These are phyloP conservation scores for Manis javanica DNA, from an alignment of 2,797 vertebrate species.

Conservation along the genomic window DNA sequence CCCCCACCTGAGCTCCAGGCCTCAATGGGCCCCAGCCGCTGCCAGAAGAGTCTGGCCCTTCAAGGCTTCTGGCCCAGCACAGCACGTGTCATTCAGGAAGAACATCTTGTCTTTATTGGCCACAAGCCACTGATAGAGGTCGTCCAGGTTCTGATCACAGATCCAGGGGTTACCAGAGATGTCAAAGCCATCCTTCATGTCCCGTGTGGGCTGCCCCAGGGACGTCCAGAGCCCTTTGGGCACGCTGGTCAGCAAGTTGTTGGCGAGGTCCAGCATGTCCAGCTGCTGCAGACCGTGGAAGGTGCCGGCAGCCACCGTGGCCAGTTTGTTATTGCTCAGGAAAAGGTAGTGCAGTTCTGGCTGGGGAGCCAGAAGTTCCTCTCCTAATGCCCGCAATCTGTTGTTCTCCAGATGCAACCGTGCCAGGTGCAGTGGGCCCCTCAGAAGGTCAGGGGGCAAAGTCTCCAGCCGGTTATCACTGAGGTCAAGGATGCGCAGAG, in stretches of 20 bases:
- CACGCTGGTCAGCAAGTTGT: constrained; percentile 68
- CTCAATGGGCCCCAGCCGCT: background rate
- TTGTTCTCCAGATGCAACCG: constrained; percentile 76
- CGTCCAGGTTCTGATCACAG: constrained; percentile 54
- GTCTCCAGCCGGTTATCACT: constrained; percentile 72
- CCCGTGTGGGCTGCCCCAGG: background rate
- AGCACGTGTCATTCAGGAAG: background rate
- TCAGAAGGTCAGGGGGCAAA: constrained; percentile 61
- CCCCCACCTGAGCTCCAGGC: background rate
- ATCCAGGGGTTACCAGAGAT: constrained; percentile 84
- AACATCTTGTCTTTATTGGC: background rate
- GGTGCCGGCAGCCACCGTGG: accelerated
- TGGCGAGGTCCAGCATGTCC: constrained; percentile 79
- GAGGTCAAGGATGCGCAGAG: constrained; percentile 73
- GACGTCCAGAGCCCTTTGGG: constrained; percentile 54
- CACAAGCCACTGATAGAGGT: constrained; percentile 64
- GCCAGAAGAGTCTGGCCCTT: constrained; percentile 55
- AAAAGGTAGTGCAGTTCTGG: constrained; percentile 74
- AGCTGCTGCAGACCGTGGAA: constrained; percentile 55
- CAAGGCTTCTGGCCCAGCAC: constrained; percentile 31
- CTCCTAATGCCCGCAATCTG: background rate
- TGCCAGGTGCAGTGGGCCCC: constrained; percentile 46
- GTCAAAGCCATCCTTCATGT: constrained; percentile 69
- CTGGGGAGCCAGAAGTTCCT: background rate
- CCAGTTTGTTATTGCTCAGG: constrained; percentile 76